Evolutionary conservation across 2,797 vertebrate genomes (phyloP), one percentile per base, ranked within the genome.

Genomic region (Gadopsis marmoratus): DNA sequence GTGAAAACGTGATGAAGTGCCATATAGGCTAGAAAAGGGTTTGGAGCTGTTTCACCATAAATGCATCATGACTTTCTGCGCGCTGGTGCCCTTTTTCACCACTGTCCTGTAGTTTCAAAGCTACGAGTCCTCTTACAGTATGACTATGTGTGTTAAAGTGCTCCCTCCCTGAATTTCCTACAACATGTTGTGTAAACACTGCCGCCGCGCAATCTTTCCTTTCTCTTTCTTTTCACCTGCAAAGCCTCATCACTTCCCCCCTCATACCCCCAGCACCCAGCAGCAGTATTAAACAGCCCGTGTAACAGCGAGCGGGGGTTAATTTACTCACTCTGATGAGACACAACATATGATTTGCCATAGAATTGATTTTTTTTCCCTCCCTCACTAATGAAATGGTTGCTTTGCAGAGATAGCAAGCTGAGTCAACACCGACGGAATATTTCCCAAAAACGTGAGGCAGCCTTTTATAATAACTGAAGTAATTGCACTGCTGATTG

Each of bases 261-360:
- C n/a, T 71, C 39, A 43, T 13, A 39, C 4, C 13, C 33, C 53
- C 35, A 37, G 17, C 65, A 45, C 69, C 56, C 62, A 74, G 76
- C 76, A 78, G 77, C 81, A 78, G 70, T 41, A 59, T 75, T 81
- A 87, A 84, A 83, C 72, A n/a, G 61, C 72, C 61, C 58, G 79
- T 74, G 76, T 68, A 79, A 66, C 74, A 74, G 67, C 6, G 37
- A 89, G 84, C 14, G 8, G 71, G 72, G 78, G 64, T 79, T 91
- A 69, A 88, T 93, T 89, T 85, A 86, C 87, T 88, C 78, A 31
- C 76, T 84, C 81, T 86, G 88, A 92, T 84, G 89, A 91, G 78
- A 88, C 89, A 19, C 78, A 26, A 83, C 85, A 86, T 87, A 89
- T 93, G 91, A 91, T 92, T 89, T 92, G 85, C 88, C 82, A 68